Evolutionary conservation across 2,797 vertebrate species (phyloP), one percentile per base, ranked within the genome.

Genomic region (Tiaroga cobitis): DNA sequence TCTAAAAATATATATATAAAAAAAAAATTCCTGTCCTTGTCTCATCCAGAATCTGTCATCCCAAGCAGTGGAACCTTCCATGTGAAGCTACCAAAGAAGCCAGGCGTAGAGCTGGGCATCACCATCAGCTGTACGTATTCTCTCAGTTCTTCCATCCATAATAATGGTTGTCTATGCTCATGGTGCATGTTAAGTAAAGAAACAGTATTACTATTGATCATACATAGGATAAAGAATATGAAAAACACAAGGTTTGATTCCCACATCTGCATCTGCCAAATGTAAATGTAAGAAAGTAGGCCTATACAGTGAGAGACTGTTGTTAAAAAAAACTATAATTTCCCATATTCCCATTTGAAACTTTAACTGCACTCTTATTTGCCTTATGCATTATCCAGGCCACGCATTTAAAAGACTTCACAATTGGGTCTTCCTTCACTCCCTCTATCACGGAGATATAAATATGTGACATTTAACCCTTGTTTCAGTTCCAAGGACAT

Each of bases 11-110:
- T n/a, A n/a, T n/a, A n/a, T n/a, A n/a, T n/a, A n/a, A n/a, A n/a
- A n/a, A n/a, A n/a, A n/a, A n/a, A n/a, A n/a, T n/a, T n/a, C n/a
- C n/a, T 41, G 32, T 61, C n/a, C 9, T 19, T 19, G n/a, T 77
- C 21, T 81, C 8, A 24, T 18, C 46, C 92, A 99, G 98, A 99
- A 92, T 99, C 98, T 5, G 98, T 99, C 87, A 97, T 99, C 90
- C 98, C 98, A 83, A 99, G 98, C 91, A 99, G 98, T 85, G 98
- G 98, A 79, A 99, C 98, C 24, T 99, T 99, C 92, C 98, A 99
- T 3, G 98, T 99, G 84, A 99, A 99, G 92, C 96, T 99, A 84
- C 98, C 98, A 75, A 99, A 99, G 96, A 99, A 98, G 87, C 97
- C 97, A 34, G 98, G 96, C 0, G 98, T 99, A 93, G 98, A 99